Evolutionary conservation across 2,888 invertebrate species (phyloP).

Genomic region (Heteropelma amictum): DNA sequence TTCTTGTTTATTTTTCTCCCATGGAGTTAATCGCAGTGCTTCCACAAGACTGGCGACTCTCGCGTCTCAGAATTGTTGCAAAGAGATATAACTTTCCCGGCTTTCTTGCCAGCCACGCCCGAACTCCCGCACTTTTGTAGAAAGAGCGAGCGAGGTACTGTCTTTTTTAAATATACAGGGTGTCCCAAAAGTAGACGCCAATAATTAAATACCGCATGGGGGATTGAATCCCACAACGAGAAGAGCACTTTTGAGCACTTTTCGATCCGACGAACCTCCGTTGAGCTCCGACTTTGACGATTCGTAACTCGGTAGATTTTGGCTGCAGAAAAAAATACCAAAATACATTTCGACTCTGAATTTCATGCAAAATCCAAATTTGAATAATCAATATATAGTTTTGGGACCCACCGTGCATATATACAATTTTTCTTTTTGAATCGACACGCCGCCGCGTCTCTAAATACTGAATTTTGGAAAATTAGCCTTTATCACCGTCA

Average conservation of each 20-base stretch:
- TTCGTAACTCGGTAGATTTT: too few relatives aligned
- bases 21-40: constrained; percentile 9
- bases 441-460: too few relatives aligned
- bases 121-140: constrained; percentile 51
- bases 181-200: neutral
- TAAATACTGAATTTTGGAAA: too few relatives aligned
- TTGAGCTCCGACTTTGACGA: too few relatives aligned
- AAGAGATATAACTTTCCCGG: constrained; percentile 66
- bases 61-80: constrained; percentile 7
- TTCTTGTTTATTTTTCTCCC: neutral
- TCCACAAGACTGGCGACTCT: neutral
- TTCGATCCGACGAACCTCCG: too few relatives aligned
- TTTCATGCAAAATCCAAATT: too few relatives aligned
- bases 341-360: too few relatives aligned
- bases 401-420: too few relatives aligned
- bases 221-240: neutral
- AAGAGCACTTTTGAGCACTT: neutral
- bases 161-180: neutral
- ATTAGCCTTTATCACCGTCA: neutral
- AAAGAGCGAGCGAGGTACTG: constrained; percentile 8
- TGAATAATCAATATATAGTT: too few relatives aligned
- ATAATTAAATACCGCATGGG: neutral
- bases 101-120: constrained; percentile 67
- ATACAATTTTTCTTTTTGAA: too few relatives aligned
- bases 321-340: too few relatives aligned